Evolutionary conservation across 2,797 vertebrate species (phyloP), one percentile per base, ranked within the genome.

Genomic region (Coreius guichenoti): DNA sequence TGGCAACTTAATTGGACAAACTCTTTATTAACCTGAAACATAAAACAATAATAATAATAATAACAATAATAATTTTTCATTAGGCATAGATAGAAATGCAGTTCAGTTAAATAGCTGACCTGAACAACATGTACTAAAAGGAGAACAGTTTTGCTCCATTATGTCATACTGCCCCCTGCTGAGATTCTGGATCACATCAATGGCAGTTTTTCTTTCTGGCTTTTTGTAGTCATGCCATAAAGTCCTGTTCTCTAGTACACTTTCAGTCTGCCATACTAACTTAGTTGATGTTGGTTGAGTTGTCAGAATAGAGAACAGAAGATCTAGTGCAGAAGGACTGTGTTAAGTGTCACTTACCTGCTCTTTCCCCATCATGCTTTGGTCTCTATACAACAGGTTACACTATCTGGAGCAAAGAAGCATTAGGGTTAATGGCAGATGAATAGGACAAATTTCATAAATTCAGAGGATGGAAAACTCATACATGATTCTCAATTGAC

Each of bases 121-220:
- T 16, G 36, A 31, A 56, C 72, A 83, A 16, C 5, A 82, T 43
- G 39, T 61, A 3, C 33, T 72, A 29, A 72, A 36, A 33, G 5
- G 51, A 67, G 29, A 72, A 81, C 51, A 81, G 58, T 26, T 45
- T 39, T 33, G 3, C 79, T 80, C 26, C 19, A 12, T 63, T 80
- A 83, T 84, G 70, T 74, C 54, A 88, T 58, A 86, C 92, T 94
- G 93, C 90, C 92, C 89, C 82, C 94, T 95, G 82, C 89, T 93
- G 94, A 84, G 63, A 78, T 82, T 47, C 56, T 65, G 83, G 61
- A 56, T 73, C 5, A 54, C 21, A 80, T 72, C 2, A 33, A 72
- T 31, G 31, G 78, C 23, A 65, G 54, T 51, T 84, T 68, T 69
- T 49, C 45, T 58, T 63, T 31, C 21, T 74, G 36, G 45, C 67